Base-by-base conservation (phyloP, 2,797 vertebrate genomes). In the Rhadinocentrus ornatus region DNA sequence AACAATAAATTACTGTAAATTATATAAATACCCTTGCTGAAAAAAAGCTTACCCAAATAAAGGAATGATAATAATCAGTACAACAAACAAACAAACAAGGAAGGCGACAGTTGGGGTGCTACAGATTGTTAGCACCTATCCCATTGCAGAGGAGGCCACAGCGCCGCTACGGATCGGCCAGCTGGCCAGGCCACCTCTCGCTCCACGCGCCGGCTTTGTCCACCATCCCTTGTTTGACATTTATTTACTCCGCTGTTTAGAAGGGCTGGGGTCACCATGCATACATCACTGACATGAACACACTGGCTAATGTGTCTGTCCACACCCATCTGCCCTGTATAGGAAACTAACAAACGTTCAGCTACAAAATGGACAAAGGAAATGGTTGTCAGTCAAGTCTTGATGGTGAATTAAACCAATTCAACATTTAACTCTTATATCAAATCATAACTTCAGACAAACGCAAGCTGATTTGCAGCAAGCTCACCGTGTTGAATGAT, bases 161-260 rank as follows among this genome's bases (percentile, higher is more conserved):
- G 83, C 62, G 86, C 87, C 73, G 86, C 68, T 79, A 77, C 76
- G 3, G 27, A 62, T 63, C 56, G 52, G 60, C 74, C 44, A 73
- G 85, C 87, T 9, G 26, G 18, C 11, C 75, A 71, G 87, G 89
- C 90, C 75, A 81, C 80, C 83, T 75, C 56, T 66, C 82, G 71
- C 91, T 87, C 81, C 88, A 92, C 79, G 81, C 87, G 70, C 87
- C 81, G 81, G 91, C 93, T 93, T 95, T 95, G 93, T 94, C 88
- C 73, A 87, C 75, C 22, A 66, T 48, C 58, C 71, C 90, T 92
- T 93, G 90, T 94, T 95, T 91, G 90, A 94, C 93, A 94, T 92
- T 93, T 91, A 93, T 95, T 95, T 94, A 94, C 94, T 95, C 83
- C 88, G 89, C 88, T 69, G 75, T 83, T 85, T 80, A 68, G 90